These are phyloP conservation scores for Miniopterus natalensis DNA, from an alignment of 2,113 vertebrate genomes.

Conservation along the genomic window DNA sequence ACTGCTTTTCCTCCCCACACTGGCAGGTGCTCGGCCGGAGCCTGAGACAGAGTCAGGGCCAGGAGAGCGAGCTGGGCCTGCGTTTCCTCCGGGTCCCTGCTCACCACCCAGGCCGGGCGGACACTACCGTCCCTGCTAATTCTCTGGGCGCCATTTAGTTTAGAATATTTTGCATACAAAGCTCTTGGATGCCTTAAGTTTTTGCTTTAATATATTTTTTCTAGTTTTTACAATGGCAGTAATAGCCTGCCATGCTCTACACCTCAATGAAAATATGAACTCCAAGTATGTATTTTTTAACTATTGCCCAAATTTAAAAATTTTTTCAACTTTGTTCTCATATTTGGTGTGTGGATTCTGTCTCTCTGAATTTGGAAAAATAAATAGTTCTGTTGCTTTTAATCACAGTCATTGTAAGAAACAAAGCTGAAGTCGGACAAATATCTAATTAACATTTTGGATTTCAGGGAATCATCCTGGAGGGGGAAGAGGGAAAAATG, in stretches of 20 bases:
- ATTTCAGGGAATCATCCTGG: background rate
- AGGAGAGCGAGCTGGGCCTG: background rate
- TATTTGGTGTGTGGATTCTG: background rate
- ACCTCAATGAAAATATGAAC: background rate
- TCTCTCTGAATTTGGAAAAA: background rate
- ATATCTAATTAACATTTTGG: background rate
- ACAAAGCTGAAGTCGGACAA: background rate
- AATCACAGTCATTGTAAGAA: background rate
- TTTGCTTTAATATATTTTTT: background rate
- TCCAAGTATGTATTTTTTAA: background rate
- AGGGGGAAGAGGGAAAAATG: background rate
- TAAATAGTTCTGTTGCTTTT: background rate
- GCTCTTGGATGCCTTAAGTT: background rate
- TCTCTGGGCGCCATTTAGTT: background rate
- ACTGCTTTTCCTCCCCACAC: background rate
- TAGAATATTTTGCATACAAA: background rate
- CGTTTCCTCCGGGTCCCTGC: background rate
- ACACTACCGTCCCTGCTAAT: background rate
- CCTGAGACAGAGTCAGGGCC: too few species aligned
- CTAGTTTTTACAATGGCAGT: background rate
- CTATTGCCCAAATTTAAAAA: background rate
- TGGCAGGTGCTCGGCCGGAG: background rate
- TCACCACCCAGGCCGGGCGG: background rate
- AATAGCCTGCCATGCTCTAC: background rate
- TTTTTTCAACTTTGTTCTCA: background rate